Percentiles rank a stretch among this genome's conserved stretches.
Evolutionary conservation across 2,113 vertebrate species (phyloP).

Genomic region (Notothenia coriiceps): DNA sequence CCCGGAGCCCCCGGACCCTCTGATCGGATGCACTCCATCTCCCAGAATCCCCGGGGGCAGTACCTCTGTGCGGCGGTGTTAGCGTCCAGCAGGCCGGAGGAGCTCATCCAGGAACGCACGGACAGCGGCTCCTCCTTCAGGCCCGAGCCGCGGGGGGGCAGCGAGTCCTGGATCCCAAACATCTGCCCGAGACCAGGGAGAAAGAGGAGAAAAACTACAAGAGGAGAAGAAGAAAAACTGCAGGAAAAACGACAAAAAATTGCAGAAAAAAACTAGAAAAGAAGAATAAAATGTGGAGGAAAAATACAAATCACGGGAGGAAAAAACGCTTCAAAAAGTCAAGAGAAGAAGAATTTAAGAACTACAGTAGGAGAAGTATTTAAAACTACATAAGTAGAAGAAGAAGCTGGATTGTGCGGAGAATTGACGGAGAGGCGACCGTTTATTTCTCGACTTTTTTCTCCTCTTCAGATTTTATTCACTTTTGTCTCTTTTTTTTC

Average conservation of each 20-base stretch:
- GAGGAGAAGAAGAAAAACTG: not conserved
- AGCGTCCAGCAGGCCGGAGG: constrained; percentile 72
- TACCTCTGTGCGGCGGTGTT: constrained; percentile 78
- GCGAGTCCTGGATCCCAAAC: constrained; percentile 73
- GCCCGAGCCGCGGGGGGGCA: constrained; percentile 70
- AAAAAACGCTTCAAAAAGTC: too few species aligned
- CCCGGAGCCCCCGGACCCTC: constrained; percentile 9
- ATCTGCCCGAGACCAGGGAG: constrained; percentile 37
- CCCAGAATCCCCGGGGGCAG: constrained; percentile 58
- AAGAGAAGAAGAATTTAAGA: not conserved
- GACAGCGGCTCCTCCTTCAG: constrained; percentile 79
- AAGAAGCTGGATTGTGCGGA: too few species aligned
- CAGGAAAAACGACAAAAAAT: not conserved
- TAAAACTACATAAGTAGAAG: not conserved
- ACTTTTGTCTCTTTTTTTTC: constrained; percentile 11
- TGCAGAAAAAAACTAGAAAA: too few species aligned
- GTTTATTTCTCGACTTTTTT: too few species aligned
- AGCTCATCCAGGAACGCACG: constrained; percentile 77
- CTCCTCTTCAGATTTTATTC: constrained; percentile 9
- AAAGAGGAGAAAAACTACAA: not conserved
- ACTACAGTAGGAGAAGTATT: not conserved
- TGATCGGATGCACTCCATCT: constrained; percentile 47
- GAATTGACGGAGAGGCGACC: too few species aligned
- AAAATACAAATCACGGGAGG: too few species aligned
- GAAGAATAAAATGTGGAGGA: too few species aligned